Evolutionary conservation across 2,888 invertebrate genomes (phyloP).

Genomic region (Sclerodermus sp.): DNA sequence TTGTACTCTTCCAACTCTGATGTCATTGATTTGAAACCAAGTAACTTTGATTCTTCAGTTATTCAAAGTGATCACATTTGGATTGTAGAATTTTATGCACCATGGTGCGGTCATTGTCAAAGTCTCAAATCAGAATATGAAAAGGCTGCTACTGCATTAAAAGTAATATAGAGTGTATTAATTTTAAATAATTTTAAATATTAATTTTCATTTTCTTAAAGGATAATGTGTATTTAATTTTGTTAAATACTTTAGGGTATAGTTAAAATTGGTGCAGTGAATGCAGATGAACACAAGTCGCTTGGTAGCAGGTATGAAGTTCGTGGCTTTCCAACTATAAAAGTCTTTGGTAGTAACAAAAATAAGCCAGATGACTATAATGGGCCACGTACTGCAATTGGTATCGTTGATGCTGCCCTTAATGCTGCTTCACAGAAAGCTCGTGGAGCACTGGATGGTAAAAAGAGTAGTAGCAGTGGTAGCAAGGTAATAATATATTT

Average conservation of each 20-base stretch:
- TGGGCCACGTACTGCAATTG: conserved; percentile 83
- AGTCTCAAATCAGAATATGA: conserved; percentile 89
- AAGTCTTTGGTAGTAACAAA: conserved; percentile 87
- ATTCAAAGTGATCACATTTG: conserved; percentile 83
- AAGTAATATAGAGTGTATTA: conserved; percentile 65
- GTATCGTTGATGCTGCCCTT: conserved; percentile 83
- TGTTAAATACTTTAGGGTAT: conserved; percentile 70
- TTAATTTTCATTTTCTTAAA: neutral
- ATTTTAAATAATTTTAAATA: conserved; percentile 2
- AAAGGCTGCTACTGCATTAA: conserved; percentile 89
- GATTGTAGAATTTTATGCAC: conserved; percentile 96
- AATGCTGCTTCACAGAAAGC: conserved; percentile 76
- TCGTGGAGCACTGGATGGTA: conserved; percentile 69
- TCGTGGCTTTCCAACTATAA: conserved; percentile 93
- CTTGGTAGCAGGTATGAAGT: conserved; percentile 81
- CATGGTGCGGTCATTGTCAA: conserved; percentile 95
- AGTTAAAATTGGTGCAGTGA: conserved; percentile 90
- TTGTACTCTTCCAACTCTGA: conserved; percentile 73
- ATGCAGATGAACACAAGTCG: conserved; percentile 87
- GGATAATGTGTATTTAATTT: too few relatives aligned
- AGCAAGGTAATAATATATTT: conserved; percentile 28
- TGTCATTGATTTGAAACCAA: conserved; percentile 83
- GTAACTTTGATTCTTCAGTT: conserved; percentile 85
- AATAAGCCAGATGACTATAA: conserved; percentile 80
- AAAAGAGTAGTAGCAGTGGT: conserved; percentile 45